Conservation (phyloP, 1,140 invertebrate species). For the Colletes gigas region DNA sequence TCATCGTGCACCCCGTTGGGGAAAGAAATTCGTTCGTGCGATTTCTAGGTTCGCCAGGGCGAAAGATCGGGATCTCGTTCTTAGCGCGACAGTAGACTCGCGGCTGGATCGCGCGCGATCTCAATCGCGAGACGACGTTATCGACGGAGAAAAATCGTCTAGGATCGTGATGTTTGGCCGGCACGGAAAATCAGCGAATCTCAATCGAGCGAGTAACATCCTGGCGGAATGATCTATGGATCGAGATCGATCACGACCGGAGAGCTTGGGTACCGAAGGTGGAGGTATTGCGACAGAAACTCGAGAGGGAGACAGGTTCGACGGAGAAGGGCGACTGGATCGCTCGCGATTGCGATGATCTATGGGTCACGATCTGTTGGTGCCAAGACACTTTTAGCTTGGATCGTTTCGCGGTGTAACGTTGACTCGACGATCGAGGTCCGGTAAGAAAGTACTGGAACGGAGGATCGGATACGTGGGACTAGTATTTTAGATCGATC, state of each 20-base stretch:
- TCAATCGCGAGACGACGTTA: background rate
- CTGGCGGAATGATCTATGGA: conserved; percentile 46
- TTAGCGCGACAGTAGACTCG: background rate
- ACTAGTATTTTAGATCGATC: no score
- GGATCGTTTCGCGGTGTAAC: conserved; percentile 7
- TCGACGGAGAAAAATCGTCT: background rate
- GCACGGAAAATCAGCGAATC: conserved; percentile 40
- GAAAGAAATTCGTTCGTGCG: background rate
- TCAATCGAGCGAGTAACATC: conserved; percentile 46
- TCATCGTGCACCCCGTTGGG: background rate
- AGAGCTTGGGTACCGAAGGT: background rate
- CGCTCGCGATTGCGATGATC: conserved; percentile 64
- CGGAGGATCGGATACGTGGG: no score
- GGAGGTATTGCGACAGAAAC: conserved; percentile 55
- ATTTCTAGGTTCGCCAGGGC: background rate
- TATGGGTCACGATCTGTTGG: conserved; percentile 66
- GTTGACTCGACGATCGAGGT: no score
- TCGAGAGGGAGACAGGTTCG: background rate
- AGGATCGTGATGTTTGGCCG: conserved; percentile 10
- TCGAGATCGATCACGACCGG: conserved; percentile 38
- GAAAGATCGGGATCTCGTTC: conserved; percentile 15
- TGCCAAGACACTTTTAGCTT: conserved; percentile 54
- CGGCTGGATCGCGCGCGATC: no score
- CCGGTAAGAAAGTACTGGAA: no score
- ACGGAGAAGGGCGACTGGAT: conserved; percentile 25